phyloP scores from a whole-genome alignment of 2,888 invertebrate genomes.

The Falcaria lacertinaria region DNA sequence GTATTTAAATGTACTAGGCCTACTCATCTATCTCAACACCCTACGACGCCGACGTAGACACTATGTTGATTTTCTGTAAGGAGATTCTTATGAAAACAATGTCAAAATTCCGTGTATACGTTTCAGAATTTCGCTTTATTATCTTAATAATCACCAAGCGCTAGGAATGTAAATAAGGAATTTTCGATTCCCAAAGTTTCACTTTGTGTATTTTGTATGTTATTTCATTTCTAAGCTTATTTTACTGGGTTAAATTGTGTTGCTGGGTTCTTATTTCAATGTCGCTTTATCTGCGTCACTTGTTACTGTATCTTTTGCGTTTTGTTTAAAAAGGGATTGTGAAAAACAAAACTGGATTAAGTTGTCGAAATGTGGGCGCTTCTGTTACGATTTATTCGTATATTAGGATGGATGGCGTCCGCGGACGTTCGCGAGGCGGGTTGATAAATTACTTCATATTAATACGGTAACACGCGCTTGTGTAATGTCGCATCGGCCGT shows the following conservation, averaged over 20 bases:
- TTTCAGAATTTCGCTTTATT: constrained; percentile 24
- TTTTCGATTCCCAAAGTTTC: constrained; percentile 26
- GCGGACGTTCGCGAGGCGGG: constrained; percentile 24
- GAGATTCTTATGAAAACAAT: constrained; percentile 12
- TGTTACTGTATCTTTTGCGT: neutral
- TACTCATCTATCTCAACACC: too few relatives aligned
- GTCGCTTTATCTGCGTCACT: neutral
- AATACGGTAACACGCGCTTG: constrained; percentile 25
- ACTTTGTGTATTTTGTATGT: constrained; percentile 18
- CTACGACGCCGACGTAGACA: too few relatives aligned
- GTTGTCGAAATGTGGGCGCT: constrained; percentile 33
- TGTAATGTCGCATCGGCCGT: constrained; percentile 13
- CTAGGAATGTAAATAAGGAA: constrained; percentile 26
- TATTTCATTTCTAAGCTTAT: constrained; percentile 30
- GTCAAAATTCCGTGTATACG: constrained; percentile 11
- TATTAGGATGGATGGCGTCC: constrained; percentile 48
- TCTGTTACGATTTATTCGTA: constrained; percentile 26
- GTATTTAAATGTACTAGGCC: too few relatives aligned
- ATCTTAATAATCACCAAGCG: constrained; percentile 28
- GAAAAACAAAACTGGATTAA: constrained; percentile 36
- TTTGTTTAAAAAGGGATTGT: constrained; percentile 16
- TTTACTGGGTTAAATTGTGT: neutral
- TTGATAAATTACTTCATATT: constrained; percentile 44
- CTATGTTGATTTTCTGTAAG: neutral
- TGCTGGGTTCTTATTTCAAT: neutral